phyloP scores from a whole-genome alignment of 2,113 vertebrate genomes.

The Microtus montanus region DNA sequence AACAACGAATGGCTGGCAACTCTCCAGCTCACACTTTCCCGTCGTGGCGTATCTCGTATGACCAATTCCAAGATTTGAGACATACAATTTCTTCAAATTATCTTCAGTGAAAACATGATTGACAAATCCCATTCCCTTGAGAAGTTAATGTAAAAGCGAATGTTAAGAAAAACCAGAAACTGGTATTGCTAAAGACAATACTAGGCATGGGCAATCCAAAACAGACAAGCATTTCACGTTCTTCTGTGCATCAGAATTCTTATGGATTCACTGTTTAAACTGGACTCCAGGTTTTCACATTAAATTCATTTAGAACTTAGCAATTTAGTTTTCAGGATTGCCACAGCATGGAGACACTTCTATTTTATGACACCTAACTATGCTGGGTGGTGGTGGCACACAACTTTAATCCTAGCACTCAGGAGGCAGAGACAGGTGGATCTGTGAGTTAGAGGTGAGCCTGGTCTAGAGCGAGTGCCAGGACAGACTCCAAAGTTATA shows the following conservation, averaged over 20 bases:
- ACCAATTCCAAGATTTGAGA: slow-evolving; percentile 96
- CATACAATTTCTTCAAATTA: slow-evolving; percentile 92
- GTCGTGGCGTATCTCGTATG: slow-evolving; percentile 98
- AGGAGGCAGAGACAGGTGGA: too few species aligned
- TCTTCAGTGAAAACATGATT: slow-evolving; percentile 93
- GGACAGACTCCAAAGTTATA: too few species aligned
- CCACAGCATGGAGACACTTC: background rate
- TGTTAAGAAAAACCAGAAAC: slow-evolving; percentile 37
- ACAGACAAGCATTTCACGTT: background rate
- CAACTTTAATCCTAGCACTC: too few species aligned
- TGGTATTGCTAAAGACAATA: background rate
- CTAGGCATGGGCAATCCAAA: background rate
- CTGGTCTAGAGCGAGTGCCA: too few species aligned
- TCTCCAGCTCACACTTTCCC: slow-evolving; percentile 96
- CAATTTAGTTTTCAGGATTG: background rate
- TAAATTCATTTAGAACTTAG: slow-evolving; percentile 22
- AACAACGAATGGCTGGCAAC: slow-evolving; percentile 99
- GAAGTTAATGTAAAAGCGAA: slow-evolving; percentile 65
- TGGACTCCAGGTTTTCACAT: background rate
- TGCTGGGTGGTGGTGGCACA: background rate
- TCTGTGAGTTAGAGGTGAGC: too few species aligned
- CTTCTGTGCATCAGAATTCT: background rate
- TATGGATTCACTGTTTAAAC: slow-evolving; percentile 9
- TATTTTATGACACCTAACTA: background rate
- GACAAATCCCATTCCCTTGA: slow-evolving; percentile 97